A percentile compares a stretch with the other conserved stretches of the same genome.
phyloP scores from a whole-genome alignment of 2,113 vertebrate genomes.

The Tenrec ecaudatus region DNA sequence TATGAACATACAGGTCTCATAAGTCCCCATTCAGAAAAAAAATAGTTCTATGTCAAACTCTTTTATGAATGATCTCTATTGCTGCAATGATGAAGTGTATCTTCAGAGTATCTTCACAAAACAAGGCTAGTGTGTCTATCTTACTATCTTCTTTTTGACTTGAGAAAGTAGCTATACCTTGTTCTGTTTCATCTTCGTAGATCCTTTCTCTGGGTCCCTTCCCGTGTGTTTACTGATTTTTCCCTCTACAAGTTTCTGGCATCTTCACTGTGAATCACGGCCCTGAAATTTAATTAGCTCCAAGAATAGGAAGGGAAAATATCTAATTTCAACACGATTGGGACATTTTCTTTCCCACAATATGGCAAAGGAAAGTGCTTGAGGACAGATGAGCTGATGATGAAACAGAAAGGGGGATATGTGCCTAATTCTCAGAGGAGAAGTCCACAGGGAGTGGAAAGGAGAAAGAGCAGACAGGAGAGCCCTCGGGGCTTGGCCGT shows the following conservation, averaged over 20 bases:
- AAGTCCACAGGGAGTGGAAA: too few species aligned
- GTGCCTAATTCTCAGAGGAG: not conserved
- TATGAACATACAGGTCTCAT: slow-evolving; percentile 16
- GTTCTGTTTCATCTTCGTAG: not conserved
- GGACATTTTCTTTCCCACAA: not conserved
- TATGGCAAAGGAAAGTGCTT: not conserved
- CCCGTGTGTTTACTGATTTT: not conserved
- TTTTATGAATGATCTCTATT: not conserved
- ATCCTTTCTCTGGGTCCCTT: not conserved
- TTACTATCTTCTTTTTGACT: slow-evolving; percentile 20
- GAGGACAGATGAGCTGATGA: not conserved
- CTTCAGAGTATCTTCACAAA: slow-evolving; percentile 25
- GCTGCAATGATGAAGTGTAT: slow-evolving; percentile 15
- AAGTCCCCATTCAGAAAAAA: not conserved
- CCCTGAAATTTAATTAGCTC: slow-evolving; percentile 37
- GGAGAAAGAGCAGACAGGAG: not conserved
- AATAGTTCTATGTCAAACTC: not conserved
- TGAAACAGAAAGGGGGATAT: not conserved
- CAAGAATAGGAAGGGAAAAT: slow-evolving; percentile 21
- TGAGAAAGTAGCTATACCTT: slow-evolving; percentile 16
- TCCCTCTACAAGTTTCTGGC: not conserved
- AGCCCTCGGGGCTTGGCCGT: not conserved
- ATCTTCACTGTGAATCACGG: not conserved
- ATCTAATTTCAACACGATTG: not conserved
- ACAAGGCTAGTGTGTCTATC: not conserved